phyloP scores from a whole-genome alignment of 2,797 vertebrate species.

The Gymnodraco acuticeps region DNA sequence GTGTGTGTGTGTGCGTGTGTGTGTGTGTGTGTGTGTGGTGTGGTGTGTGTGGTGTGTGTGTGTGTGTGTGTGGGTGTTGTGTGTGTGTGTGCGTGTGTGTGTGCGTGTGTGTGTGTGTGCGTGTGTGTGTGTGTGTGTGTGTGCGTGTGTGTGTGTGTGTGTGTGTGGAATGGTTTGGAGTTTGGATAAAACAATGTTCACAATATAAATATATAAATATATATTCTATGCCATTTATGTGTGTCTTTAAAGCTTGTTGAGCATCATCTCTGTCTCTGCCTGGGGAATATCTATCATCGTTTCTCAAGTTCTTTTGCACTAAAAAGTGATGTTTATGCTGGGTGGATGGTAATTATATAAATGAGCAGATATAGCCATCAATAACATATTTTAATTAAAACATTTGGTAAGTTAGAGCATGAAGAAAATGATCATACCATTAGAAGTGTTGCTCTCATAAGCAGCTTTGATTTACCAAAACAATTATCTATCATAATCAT shows the following conservation, averaged over 20 bases:
- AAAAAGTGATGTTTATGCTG: neutral
- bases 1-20: slow-evolving; percentile 17
- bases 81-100: slow-evolving; percentile 13
- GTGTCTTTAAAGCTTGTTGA: slow-evolving; percentile 9
- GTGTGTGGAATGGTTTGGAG: slow-evolving; percentile 34
- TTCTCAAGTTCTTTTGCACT: neutral
- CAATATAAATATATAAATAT: slow-evolving; percentile 9
- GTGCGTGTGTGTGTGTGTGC: slow-evolving; percentile 15
- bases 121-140: slow-evolving; percentile 26
- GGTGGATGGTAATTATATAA: neutral
- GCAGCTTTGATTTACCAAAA: slow-evolving; percentile 12
- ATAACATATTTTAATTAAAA: slow-evolving; percentile 13
- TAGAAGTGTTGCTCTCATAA: slow-evolving; percentile 24
- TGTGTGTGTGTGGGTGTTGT: neutral
- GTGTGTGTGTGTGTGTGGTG: slow-evolving; percentile 26
- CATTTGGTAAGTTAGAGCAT: neutral
- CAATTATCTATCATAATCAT: slow-evolving; percentile 1
- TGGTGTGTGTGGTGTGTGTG: slow-evolving; percentile 19
- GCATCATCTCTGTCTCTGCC: slow-evolving; percentile 28
- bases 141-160: neutral
- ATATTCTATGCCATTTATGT: slow-evolving; percentile 37
- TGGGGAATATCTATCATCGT: slow-evolving; percentile 10
- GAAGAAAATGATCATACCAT: neutral
- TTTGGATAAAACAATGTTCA: slow-evolving; percentile 36
- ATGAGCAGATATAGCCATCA: neutral